A percentile compares a stretch with the other conserved stretches of the same genome.
Evolutionary conservation across 2,888 invertebrate genomes (phyloP).

Genomic region (Drosophila paranaensis): DNA sequence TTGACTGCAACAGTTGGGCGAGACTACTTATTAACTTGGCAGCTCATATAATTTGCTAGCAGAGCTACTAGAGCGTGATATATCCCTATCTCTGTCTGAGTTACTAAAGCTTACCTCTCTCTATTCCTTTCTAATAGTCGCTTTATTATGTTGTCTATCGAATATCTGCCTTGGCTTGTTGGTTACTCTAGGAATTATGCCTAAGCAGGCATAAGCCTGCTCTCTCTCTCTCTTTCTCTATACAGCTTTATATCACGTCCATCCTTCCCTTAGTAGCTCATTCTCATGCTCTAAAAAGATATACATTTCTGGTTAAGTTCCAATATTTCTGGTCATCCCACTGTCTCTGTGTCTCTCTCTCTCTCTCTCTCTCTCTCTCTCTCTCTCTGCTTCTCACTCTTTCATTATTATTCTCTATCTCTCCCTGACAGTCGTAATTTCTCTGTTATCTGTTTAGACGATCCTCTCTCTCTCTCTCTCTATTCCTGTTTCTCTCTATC

Average conservation of each 20-base stretch:
- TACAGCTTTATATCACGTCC: background rate
- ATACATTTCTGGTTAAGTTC: too few species aligned
- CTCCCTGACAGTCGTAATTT: background rate
- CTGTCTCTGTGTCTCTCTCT: too few species aligned
- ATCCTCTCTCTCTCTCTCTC: background rate
- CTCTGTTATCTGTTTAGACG: background rate
- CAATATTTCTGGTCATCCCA: too few species aligned
- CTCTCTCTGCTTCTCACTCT: too few species aligned
- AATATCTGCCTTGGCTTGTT: background rate
- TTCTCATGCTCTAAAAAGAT: too few species aligned
- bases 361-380: too few species aligned
- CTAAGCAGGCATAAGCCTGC: too few species aligned
- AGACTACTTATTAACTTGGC: slow-evolving; percentile 1
- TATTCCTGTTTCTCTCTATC: too few species aligned
- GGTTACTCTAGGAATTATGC: background rate
- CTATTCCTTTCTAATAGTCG: background rate
- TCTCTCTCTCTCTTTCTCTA: background rate
- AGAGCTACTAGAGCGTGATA: background rate
- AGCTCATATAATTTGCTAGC: background rate
- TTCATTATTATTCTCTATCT: too few species aligned
- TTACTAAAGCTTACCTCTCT: too few species aligned
- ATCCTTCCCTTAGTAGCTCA: background rate
- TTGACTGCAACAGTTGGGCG: slow-evolving; percentile 10
- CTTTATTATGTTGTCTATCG: background rate
- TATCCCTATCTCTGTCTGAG: background rate